phyloP scores from a whole-genome alignment of 2,888 invertebrate genomes.

The Anthophora plumipes region DNA sequence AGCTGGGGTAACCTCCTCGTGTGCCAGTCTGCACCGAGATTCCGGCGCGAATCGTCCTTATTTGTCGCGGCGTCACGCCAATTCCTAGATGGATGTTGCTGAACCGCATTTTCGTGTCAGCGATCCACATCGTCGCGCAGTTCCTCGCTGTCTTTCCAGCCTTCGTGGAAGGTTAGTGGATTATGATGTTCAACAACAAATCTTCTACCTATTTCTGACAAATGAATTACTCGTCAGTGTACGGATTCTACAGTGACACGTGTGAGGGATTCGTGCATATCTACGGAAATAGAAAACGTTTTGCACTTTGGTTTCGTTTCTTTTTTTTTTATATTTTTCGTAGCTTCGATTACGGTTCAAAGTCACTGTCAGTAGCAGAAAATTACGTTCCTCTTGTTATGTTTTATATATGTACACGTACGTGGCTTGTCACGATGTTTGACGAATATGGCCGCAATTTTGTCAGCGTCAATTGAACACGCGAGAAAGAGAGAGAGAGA shows the following conservation, averaged over 20 bases:
- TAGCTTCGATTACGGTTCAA: background rate
- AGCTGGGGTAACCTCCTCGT: slow-evolving; percentile 67
- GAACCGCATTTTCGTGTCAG: slow-evolving; percentile 78
- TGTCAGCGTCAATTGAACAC: slow-evolving; percentile 5
- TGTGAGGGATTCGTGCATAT: background rate
- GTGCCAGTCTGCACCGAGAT: slow-evolving; percentile 82
- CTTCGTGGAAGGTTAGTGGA: slow-evolving; percentile 82
- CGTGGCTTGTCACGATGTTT: background rate
- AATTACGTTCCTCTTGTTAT: background rate
- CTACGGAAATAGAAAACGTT: background rate
- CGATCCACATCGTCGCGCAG: slow-evolving; percentile 76
- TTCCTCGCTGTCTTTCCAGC: slow-evolving; percentile 71
- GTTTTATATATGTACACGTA: background rate
- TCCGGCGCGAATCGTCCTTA: slow-evolving; percentile 81
- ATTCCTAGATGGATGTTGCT: slow-evolving; percentile 84
- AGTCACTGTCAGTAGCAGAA: no score
- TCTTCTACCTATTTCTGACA: background rate
- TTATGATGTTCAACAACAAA: slow-evolving; percentile 36
- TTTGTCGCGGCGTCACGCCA: slow-evolving; percentile 78
- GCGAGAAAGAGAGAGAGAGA: no score
- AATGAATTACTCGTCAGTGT: background rate
- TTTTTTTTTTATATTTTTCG: background rate
- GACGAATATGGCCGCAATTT: background rate
- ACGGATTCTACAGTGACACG: slow-evolving; percentile 19
- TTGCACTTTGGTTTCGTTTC: no score